A percentile compares a stretch with the other conserved stretches of the same genome.
Conservation (phyloP, 2,113 vertebrate species). For the Melanocharis versteri region DNA sequence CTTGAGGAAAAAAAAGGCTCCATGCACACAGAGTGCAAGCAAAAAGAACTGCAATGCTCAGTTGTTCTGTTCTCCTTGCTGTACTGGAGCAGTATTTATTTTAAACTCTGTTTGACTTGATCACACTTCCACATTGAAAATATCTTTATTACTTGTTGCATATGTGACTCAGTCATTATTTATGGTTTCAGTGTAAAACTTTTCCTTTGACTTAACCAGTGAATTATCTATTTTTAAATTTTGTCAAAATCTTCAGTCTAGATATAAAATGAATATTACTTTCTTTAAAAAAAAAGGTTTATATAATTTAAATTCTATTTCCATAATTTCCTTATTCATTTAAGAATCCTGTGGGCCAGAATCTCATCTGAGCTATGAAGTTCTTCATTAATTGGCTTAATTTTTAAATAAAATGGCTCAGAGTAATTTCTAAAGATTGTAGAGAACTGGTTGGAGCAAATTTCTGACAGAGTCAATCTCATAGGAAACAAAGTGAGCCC, state of each 20-base stretch:
- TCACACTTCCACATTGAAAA: conserved; percentile 8
- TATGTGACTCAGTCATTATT: neutral
- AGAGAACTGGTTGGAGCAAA: neutral
- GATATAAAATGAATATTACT: neutral
- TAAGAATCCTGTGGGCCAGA: neutral
- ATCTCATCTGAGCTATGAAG: neutral
- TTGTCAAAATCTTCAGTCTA: neutral
- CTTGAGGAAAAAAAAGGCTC: neutral
- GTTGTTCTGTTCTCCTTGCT: neutral
- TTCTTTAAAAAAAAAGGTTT: neutral
- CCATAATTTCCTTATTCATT: neutral
- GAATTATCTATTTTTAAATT: neutral
- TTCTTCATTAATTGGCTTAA: neutral
- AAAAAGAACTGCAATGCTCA: neutral
- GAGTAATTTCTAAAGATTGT: neutral
- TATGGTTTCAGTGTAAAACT: neutral
- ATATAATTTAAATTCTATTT: neutral
- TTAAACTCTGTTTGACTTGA: neutral
- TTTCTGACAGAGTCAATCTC: neutral
- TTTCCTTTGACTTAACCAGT: neutral
- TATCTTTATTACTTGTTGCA: neutral
- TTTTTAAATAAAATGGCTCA: neutral
- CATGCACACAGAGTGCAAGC: neutral
- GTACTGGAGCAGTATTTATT: neutral
- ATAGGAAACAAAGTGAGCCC: neutral